phyloP scores from a whole-genome alignment of 2,888 invertebrate genomes.

The Scaptodrosophila latifasciaeformis region DNA sequence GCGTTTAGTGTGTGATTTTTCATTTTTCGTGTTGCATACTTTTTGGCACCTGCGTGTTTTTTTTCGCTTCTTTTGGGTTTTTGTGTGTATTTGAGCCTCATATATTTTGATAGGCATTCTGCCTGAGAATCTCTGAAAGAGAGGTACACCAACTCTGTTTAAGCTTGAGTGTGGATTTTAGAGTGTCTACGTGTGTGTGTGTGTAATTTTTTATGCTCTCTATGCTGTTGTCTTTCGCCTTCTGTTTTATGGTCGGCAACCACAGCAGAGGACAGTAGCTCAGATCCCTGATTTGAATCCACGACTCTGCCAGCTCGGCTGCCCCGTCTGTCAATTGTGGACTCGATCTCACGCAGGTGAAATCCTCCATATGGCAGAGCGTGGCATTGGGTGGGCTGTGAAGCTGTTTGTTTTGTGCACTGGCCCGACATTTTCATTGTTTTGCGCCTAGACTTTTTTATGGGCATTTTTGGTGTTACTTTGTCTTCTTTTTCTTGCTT shows the following conservation, averaged over 20 bases:
- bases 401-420: background rate
- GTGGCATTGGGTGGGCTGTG: background rate
- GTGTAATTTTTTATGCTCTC: constrained; percentile 46
- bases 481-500: too few relatives aligned
- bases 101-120: constrained; percentile 60
- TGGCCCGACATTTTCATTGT: constrained; percentile 36
- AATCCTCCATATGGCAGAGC: background rate
- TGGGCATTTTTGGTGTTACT: constrained; percentile 39
- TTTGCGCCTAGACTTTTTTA: constrained; percentile 17
- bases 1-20: constrained; percentile 61
- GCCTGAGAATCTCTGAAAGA: too few relatives aligned
- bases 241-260: constrained; percentile 60
- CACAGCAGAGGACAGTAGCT: constrained; percentile 47
- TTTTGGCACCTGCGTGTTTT: constrained; percentile 60
- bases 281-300: constrained; percentile 9
- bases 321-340: constrained; percentile 56
- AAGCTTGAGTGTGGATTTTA: background rate
- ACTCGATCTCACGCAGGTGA: constrained; percentile 56
- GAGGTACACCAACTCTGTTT: too few relatives aligned
- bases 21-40: constrained; percentile 44
- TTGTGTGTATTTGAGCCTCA: constrained; percentile 55
- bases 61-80: constrained; percentile 42
- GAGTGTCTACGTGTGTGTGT: background rate
- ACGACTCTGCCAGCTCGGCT: constrained; percentile 29
- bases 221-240: constrained; percentile 28